phyloP scores from a whole-genome alignment of 1,140 invertebrate species.

The Drosophila sechellia region DNA sequence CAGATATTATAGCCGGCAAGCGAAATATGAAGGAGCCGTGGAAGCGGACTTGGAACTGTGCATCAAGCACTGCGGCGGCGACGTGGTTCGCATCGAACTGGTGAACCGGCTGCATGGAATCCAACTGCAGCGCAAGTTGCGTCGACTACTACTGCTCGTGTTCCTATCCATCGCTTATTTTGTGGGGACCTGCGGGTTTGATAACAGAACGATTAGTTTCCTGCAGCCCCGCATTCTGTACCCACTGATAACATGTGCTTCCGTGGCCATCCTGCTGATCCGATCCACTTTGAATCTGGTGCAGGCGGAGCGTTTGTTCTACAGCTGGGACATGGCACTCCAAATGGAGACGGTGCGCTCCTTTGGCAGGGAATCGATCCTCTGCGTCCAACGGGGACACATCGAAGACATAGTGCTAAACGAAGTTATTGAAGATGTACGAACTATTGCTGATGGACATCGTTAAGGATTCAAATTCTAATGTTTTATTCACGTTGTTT shows the following conservation, averaged over 20 bases:
- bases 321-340: slow-evolving; percentile 86
- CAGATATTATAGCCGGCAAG: slow-evolving; percentile 55
- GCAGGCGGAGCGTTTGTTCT: slow-evolving; percentile 85
- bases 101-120: slow-evolving; percentile 43
- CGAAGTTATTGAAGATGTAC: slow-evolving; percentile 87
- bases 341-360: slow-evolving; percentile 85
- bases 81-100: slow-evolving; percentile 67
- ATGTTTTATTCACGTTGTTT: neutral
- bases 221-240: slow-evolving; percentile 47
- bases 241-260: slow-evolving; percentile 13
- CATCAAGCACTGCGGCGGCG: slow-evolving; percentile 51
- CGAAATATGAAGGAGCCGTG: slow-evolving; percentile 50
- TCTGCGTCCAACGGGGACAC: slow-evolving; percentile 85
- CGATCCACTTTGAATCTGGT: slow-evolving; percentile 39
- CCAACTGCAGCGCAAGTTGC: slow-evolving; percentile 48
- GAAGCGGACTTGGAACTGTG: slow-evolving; percentile 53
- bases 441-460: neutral
- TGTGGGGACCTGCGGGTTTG: slow-evolving; percentile 7
- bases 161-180: slow-evolving; percentile 40
- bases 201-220: slow-evolving; percentile 1
- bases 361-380: slow-evolving; percentile 74
- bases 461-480: too few species aligned
- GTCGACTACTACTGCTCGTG: slow-evolving; percentile 33
- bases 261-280: slow-evolving; percentile 30
- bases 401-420: slow-evolving; percentile 87